phyloP scores from a whole-genome alignment of 1,140 invertebrate species.

The Listronotus bonariensis region DNA sequence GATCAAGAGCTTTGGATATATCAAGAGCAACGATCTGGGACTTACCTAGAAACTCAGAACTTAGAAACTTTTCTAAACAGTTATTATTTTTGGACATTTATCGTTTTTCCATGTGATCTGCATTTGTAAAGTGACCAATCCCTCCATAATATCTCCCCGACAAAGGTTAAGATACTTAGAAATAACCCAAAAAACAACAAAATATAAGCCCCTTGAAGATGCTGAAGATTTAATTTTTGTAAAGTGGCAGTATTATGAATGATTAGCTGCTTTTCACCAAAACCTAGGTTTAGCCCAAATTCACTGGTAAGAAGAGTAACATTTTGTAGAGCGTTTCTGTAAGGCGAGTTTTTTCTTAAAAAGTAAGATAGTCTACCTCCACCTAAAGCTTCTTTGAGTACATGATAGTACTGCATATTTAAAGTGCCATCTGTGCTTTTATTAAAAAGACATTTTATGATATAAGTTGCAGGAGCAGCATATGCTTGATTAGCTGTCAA shows the following conservation, averaged over 20 bases:
- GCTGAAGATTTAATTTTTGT: conserved; percentile 3
- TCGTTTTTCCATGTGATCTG: no score
- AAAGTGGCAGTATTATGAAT: not conserved
- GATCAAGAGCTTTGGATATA: no score
- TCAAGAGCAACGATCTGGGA: no score
- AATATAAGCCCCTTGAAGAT: conserved; percentile 14
- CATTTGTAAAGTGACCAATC: no score
- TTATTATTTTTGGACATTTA: no score
- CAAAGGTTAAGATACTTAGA: conserved; percentile 4
- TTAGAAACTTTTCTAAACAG: no score
- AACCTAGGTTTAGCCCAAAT: conserved; percentile 13
- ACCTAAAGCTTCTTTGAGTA: conserved; percentile 21
- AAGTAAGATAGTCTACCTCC: conserved; percentile 9
- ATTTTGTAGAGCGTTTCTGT: not conserved
- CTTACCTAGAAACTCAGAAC: no score
- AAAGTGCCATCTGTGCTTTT: not conserved
- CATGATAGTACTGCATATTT: conserved; percentile 14
- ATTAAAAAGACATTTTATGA: not conserved
- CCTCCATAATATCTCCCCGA: conserved; percentile 14
- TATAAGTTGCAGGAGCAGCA: conserved; percentile 3
- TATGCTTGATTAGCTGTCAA: conserved; percentile 8
- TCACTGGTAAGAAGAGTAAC: conserved; percentile 9
- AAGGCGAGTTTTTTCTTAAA: conserved; percentile 17
- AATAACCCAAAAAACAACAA: not conserved
- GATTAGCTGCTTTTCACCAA: conserved; percentile 5